Base-by-base conservation (phyloP, 2,888 invertebrate species). In the Pandemis cinnamomeana region DNA sequence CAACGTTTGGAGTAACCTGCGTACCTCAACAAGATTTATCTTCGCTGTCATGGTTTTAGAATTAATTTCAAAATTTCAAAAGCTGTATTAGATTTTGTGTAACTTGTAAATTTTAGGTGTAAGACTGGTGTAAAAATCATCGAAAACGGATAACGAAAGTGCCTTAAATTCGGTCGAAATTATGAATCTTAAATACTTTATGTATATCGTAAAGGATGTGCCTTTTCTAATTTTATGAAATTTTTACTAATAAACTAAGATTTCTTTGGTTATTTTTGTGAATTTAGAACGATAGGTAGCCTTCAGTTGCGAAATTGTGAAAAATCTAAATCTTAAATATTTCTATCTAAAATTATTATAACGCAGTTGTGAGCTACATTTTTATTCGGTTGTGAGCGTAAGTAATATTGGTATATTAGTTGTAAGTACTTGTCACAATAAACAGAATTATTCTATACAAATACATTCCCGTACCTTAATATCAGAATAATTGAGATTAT, bases 301-400 rank as follows among this genome's bases (percentile, higher is more conserved):
- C 42, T 61, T 27, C 61, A 42, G 42, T 41, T 42, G 61, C n/a
- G 41, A 41, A n/a, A 8, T 36, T 36, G 1, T 8, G 27, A 58
- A 58, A 71, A 71, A 27, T 15, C 13, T 15, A n/a, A n/a, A 51
- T 36, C 27, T 36, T 36, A 36, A 4, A 36, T 20, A 36, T 36
- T 36, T 4, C 4, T 36, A 36, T n/a, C n/a, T n/a, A n/a, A n/a
- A n/a, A n/a, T n/a, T n/a, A n/a, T 36, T 36, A 36, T 20, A 36
- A 36, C 48, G 58, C 58, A 11, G 27, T 58, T 64, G 64, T 27
- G 53, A 36, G 67, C 74, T 71, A 64, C 77, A 77, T 82, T 83
- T 81, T 82, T 80, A 80, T 86, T 85, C 80, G 89, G 89, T 90
- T 90, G 90, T 89, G 89, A 89, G 85, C 80, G 79, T 77, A 80